A percentile compares a stretch with the other conserved stretches of the same genome.
Evolutionary conservation across 1,140 invertebrate species (phyloP).

Genomic region (Ceratosolen solmsi): DNA sequence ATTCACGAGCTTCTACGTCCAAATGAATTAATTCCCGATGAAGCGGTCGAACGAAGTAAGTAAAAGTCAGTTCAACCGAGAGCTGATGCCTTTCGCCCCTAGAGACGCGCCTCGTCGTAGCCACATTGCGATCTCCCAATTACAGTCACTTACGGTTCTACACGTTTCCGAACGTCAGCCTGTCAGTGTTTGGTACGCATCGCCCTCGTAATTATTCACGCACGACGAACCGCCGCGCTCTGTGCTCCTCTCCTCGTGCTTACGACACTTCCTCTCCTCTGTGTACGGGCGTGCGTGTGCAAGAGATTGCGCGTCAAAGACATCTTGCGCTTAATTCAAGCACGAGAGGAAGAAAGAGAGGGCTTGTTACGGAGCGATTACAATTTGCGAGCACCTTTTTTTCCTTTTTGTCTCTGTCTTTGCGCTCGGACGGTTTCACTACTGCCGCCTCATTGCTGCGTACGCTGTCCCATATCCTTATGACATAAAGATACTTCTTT

Average conservation of each 20-base stretch:
- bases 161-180: not conserved
- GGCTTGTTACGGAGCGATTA: conserved; percentile 34
- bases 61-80: not conserved
- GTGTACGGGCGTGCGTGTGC: not conserved
- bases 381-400: conserved; percentile 29
- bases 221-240: conserved; percentile 45
- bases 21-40: not conserved
- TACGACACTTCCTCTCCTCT: conserved; percentile 62
- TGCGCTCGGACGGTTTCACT: not conserved
- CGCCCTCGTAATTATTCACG: conserved; percentile 56
- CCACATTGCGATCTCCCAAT: not conserved
- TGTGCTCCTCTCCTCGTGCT: conserved; percentile 51
- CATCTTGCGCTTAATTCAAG: conserved; percentile 48
- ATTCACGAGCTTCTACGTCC: not conserved
- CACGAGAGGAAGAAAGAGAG: not conserved
- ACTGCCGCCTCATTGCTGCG: not conserved
- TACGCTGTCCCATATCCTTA: not conserved
- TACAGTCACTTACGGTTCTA: not conserved
- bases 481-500: too few species aligned
- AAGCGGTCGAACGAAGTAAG: not conserved
- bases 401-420: not conserved
- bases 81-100: not conserved
- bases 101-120: not conserved
- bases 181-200: not conserved
- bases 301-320: conserved; percentile 46